A percentile compares a stretch with the other conserved stretches of the same genome.
These are phyloP conservation scores for Drosophila sturtevanti DNA, from an alignment of 1,140 invertebrate genomes.

Conservation along the genomic window DNA sequence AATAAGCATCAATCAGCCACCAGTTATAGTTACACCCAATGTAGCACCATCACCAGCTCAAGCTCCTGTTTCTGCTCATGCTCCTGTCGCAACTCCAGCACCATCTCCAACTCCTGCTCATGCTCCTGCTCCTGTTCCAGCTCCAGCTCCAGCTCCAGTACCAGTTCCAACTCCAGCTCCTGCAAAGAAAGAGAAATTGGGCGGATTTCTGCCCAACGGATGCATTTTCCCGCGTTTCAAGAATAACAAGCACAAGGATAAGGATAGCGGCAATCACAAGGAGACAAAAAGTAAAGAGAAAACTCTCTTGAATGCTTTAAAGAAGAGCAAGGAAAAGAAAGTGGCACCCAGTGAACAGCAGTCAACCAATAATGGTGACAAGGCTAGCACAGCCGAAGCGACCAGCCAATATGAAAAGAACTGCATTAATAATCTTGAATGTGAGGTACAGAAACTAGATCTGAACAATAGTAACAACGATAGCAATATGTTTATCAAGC, in stretches of 20 bases:
- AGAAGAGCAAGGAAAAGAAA: conserved; percentile 81
- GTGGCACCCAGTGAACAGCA: conserved; percentile 68
- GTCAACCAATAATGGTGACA: conserved; percentile 24
- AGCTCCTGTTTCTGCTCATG: not conserved
- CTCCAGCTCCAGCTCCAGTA: conserved; percentile 17
- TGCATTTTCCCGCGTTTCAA: conserved; percentile 82
- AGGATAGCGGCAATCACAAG: conserved; percentile 76
- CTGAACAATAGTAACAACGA: conserved; percentile 67
- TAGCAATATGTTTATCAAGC: conserved; percentile 76
- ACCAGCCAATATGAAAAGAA: conserved; percentile 77
- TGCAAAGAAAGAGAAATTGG: conserved; percentile 78
- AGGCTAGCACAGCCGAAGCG: conserved; percentile 28
- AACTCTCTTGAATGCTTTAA: conserved; percentile 76
- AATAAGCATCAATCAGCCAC: not conserved
- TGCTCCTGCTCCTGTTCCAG: not conserved
- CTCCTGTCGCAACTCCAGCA: conserved; percentile 1
- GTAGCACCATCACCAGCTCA: conserved; percentile 1
- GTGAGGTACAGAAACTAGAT: conserved; percentile 77
- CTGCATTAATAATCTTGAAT: conserved; percentile 78
- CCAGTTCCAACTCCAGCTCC: conserved; percentile 44
- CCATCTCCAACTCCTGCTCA: conserved; percentile 7
- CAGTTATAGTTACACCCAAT: conserved; percentile 26
- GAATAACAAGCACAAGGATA: conserved; percentile 81
- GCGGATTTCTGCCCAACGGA: conserved; percentile 80
- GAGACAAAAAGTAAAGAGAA: conserved; percentile 79